Evolutionary conservation across 2,797 vertebrate genomes (phyloP).

Genomic region (Poeciliopsis gracilis): DNA sequence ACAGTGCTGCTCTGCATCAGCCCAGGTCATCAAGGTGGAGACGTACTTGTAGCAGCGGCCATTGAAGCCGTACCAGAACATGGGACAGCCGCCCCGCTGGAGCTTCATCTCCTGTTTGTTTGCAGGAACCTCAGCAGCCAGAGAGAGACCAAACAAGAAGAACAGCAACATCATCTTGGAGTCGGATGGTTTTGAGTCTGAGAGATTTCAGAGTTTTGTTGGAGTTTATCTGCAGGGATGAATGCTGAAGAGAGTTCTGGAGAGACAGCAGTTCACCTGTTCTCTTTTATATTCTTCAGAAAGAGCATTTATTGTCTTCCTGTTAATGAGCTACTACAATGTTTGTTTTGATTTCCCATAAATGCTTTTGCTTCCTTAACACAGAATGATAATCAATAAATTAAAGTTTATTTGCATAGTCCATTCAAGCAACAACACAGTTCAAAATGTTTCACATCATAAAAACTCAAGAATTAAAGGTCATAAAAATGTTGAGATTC

Average conservation of each 20-base stretch:
- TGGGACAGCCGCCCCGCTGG: too few species aligned
- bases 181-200: neutral
- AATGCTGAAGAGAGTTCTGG: too few species aligned
- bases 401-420: too few species aligned
- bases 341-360: neutral
- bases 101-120: neutral
- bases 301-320: neutral
- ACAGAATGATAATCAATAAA: neutral
- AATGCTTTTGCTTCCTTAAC: neutral
- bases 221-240: neutral
- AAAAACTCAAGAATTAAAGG: too few species aligned
- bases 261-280: neutral
- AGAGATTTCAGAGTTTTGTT: neutral
- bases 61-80: too few species aligned
- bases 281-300: neutral
- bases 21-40: too few species aligned
- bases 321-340: neutral
- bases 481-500: too few species aligned
- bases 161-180: slow-evolving; percentile 3
- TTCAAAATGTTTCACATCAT: too few species aligned
- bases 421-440: too few species aligned
- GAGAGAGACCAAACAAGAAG: slow-evolving; percentile 9
- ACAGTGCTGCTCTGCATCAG: too few species aligned
- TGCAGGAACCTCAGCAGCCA: neutral
- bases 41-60: too few species aligned